Conservation (phyloP, 1,140 invertebrate genomes). For the Calycopis cecrops region DNA sequence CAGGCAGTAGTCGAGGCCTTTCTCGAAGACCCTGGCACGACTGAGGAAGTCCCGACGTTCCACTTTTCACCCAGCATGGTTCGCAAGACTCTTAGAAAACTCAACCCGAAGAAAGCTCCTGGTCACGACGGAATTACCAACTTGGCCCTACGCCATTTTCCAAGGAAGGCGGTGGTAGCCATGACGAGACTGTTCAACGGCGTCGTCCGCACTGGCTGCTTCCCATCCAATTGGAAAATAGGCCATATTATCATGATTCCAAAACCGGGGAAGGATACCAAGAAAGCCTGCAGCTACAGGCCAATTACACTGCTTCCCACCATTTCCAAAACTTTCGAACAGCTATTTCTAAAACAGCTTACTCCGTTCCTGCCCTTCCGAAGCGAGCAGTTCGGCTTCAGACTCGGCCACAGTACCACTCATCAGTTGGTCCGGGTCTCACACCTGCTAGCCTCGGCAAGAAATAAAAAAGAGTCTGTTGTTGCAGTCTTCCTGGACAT, state of each 20-base stretch:
- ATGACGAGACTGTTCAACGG: conserved; percentile 21
- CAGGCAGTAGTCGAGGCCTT: conserved; percentile 9
- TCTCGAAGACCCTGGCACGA: conserved; percentile 5
- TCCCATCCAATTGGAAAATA: conserved; percentile 41
- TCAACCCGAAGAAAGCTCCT: too few relatives aligned
- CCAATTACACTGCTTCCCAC: conserved; percentile 42
- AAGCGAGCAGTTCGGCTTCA: conserved; percentile 46
- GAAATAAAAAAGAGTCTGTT: conserved; percentile 29
- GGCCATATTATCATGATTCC: conserved; percentile 35
- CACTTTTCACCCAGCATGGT: conserved; percentile 19
- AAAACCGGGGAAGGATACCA: conserved; percentile 33
- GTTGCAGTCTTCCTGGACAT: conserved; percentile 11
- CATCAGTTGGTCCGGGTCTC: conserved; percentile 29
- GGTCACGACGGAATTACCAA: too few relatives aligned
- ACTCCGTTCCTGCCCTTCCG: conserved; percentile 9
- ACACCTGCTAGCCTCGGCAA: conserved; percentile 13
- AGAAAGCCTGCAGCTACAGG: conserved; percentile 31
- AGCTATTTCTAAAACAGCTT: conserved; percentile 30
- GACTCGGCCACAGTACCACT: conserved; percentile 35
- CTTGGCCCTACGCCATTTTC: too few relatives aligned
- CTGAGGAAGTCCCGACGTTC: conserved; percentile 19
- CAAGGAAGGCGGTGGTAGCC: not conserved
- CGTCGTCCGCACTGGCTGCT: conserved; percentile 27
- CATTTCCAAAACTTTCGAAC: conserved; percentile 40
- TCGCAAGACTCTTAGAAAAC: not conserved